phyloP scores from a whole-genome alignment of 1,140 invertebrate species.

The Penaeus japonicus region DNA sequence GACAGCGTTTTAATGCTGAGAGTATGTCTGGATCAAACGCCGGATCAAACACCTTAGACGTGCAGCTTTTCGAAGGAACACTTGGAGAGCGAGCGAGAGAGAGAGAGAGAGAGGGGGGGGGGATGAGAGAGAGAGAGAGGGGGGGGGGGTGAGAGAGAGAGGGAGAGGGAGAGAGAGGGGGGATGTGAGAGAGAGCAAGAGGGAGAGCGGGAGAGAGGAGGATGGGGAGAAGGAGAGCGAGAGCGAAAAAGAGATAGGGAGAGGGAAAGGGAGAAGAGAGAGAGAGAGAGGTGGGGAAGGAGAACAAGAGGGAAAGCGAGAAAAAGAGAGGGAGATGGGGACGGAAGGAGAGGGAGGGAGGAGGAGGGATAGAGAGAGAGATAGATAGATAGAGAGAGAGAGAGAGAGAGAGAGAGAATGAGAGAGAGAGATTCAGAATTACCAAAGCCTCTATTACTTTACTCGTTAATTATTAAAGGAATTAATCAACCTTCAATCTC shows the following conservation, averaged over 20 bases:
- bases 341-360: background rate
- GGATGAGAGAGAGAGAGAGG: too few relatives aligned
- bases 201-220: background rate
- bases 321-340: background rate
- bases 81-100: too few relatives aligned
- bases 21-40: too few relatives aligned
- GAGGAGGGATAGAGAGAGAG: background rate
- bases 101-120: too few relatives aligned
- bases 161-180: too few relatives aligned
- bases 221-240: background rate
- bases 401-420: background rate
- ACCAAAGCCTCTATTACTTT: too few relatives aligned
- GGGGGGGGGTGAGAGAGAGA: too few relatives aligned
- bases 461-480: too few relatives aligned
- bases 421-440: slow-evolving; percentile 6
- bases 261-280: background rate
- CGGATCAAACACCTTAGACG: too few relatives aligned
- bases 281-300: background rate
- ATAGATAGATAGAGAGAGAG: background rate
- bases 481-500: too few relatives aligned
- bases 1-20: too few relatives aligned
- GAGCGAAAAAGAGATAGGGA: background rate
- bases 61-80: too few relatives aligned
- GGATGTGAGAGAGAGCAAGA: background rate
- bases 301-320: background rate